A percentile compares a stretch with the other conserved stretches of the same genome.
Conservation (phyloP, 2,113 vertebrate species). For the Ictidomys tridecemlineatus region DNA sequence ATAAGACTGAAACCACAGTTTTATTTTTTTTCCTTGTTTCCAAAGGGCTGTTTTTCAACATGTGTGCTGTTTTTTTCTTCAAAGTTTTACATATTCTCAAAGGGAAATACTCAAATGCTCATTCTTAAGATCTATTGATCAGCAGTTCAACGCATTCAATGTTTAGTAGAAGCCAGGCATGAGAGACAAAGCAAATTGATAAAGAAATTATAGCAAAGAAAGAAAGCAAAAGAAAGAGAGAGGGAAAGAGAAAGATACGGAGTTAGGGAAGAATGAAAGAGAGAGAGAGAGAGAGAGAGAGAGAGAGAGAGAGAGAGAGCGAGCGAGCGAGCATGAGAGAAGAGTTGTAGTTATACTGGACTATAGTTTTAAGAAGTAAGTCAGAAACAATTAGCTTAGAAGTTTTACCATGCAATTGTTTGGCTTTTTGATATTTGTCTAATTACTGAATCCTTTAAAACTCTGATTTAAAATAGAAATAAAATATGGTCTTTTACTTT, state of each 20-base stretch:
- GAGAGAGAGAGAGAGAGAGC: no score
- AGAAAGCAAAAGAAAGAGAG: rapidly evolving
- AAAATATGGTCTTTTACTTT: not conserved
- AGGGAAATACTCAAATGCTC: not conserved
- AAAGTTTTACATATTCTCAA: slow-evolving; percentile 17
- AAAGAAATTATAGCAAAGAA: not conserved
- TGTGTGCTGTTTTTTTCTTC: not conserved
- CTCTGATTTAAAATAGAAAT: not conserved
- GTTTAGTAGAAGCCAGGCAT: not conserved
- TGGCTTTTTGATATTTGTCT: not conserved
- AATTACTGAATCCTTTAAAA: not conserved
- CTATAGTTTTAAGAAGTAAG: not conserved
- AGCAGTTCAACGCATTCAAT: not conserved
- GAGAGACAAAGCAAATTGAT: not conserved
- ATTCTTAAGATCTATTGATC: not conserved
- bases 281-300: not conserved
- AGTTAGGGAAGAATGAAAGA: not conserved
- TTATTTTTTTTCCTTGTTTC: not conserved
- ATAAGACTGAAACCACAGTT: not conserved
- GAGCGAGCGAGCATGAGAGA: not conserved
- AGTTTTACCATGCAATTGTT: not conserved
- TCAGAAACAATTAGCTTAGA: not conserved
- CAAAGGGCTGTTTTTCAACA: not conserved
- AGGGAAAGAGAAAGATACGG: not conserved
- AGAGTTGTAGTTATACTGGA: not conserved